Percentiles rank a stretch among this genome's conserved stretches.
These are phyloP conservation scores for Pissodes strobi DNA, from an alignment of 1,140 invertebrate genomes.

Conservation along the genomic window DNA sequence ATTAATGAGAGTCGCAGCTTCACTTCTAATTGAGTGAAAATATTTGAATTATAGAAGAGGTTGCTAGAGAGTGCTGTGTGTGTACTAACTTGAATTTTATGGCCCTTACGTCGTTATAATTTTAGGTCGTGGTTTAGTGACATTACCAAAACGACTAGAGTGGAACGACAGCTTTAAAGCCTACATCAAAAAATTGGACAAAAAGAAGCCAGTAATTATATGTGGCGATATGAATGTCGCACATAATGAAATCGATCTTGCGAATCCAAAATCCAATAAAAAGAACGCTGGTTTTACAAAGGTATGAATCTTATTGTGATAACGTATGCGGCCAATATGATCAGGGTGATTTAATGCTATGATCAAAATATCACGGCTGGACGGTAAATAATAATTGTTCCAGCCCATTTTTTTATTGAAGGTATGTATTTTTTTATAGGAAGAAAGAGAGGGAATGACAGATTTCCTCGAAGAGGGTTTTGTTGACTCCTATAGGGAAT, in stretches of 20 bases:
- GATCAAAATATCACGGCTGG: no score
- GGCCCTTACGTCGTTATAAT: conserved; percentile 15
- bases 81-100: no score
- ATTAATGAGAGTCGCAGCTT: no score
- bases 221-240: conserved; percentile 98
- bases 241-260: conserved; percentile 93
- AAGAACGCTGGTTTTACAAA: conserved; percentile 93
- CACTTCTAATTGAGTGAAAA: no score
- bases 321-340: neutral
- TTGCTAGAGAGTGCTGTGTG: no score
- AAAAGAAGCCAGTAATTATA: conserved; percentile 91
- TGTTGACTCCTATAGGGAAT: conserved; percentile 84
- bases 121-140: conserved; percentile 79
- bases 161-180: conserved; percentile 87
- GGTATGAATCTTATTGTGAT: neutral
- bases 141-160: conserved; percentile 82
- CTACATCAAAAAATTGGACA: conserved; percentile 80
- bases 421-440: conserved; percentile 51
- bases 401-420: no score
- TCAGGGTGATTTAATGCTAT: conserved; percentile 45
- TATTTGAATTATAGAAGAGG: no score
- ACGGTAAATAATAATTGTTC: no score
- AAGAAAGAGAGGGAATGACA: conserved; percentile 91
- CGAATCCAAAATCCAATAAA: conserved; percentile 92
- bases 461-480: conserved; percentile 79